Percentiles rank a stretch among this genome's conserved stretches.
Conservation (phyloP, 2,113 vertebrate species). For the Odobenus rosmarus region DNA sequence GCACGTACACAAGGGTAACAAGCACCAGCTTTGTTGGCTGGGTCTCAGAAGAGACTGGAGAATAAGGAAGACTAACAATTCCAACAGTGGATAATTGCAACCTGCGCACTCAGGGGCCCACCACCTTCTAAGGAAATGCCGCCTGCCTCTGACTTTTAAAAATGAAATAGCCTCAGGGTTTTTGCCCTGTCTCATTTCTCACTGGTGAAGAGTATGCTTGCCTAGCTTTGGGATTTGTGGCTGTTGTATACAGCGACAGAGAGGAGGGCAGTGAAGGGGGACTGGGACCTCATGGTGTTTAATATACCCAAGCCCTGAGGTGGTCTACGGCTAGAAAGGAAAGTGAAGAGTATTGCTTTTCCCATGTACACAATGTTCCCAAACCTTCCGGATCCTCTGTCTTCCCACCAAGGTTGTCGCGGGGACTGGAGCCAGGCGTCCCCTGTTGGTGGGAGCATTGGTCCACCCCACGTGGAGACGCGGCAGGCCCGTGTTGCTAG, state of each 20-base stretch:
- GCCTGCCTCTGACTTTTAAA: neutral
- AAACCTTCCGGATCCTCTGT: neutral
- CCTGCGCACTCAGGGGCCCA: neutral
- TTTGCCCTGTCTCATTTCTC: neutral
- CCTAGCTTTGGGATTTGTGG: neutral
- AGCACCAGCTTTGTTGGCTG: neutral
- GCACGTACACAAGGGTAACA: neutral
- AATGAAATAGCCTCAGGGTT: neutral
- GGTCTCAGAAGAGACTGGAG: neutral
- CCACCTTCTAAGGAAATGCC: neutral
- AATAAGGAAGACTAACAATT: neutral
- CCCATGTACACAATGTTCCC: neutral
- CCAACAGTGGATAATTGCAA: neutral
- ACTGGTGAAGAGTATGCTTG: neutral
- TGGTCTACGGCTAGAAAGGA: neutral
- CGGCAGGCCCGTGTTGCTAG: too few species aligned
- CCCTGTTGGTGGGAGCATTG: neutral
- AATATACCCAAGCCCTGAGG: neutral
- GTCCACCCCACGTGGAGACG: too few species aligned
- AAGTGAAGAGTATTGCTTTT: neutral
- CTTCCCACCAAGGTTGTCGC: neutral
- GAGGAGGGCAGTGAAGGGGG: neutral
- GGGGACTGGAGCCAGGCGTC: neutral
- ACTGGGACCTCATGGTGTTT: neutral
- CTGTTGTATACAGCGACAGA: neutral